phyloP scores from a whole-genome alignment of 2,113 vertebrate species.

The Corvus hawaiiensis region DNA sequence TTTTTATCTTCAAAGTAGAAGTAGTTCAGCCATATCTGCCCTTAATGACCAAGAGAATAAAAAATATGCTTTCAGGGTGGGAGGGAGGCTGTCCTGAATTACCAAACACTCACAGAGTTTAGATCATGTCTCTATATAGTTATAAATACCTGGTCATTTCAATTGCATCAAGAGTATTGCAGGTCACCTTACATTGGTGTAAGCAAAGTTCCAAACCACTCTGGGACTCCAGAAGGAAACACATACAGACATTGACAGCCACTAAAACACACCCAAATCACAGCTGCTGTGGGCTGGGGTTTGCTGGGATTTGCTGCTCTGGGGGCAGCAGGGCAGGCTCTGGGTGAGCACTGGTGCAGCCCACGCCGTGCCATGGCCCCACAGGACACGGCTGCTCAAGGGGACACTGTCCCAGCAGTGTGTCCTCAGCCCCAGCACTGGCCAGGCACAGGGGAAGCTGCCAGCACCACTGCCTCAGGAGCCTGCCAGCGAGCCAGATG shows the following conservation, averaged over 20 bases:
- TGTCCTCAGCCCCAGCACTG: neutral
- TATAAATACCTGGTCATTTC: neutral
- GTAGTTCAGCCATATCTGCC: neutral
- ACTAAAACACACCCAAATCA: neutral
- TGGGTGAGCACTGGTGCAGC: neutral
- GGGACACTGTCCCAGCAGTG: neutral
- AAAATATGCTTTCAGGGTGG: neutral
- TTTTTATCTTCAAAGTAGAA: neutral
- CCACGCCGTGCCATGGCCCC: fast-evolving
- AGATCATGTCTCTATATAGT: neutral
- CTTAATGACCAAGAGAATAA: neutral
- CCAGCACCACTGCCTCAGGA: neutral
- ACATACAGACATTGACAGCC: neutral
- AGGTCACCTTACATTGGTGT: neutral
- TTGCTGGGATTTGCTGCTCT: neutral
- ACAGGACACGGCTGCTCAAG: fast-evolving
- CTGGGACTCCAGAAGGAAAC: neutral
- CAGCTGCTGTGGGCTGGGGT: fast-evolving
- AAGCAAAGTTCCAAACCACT: fast-evolving
- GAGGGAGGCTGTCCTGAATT: neutral
- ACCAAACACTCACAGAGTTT: neutral
- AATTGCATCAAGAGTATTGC: neutral
- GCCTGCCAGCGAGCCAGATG: conserved; percentile 19
- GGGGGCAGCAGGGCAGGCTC: neutral
- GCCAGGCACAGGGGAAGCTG: neutral